phyloP scores from a whole-genome alignment of 2,888 invertebrate species.

The Auanema sp. region DNA sequence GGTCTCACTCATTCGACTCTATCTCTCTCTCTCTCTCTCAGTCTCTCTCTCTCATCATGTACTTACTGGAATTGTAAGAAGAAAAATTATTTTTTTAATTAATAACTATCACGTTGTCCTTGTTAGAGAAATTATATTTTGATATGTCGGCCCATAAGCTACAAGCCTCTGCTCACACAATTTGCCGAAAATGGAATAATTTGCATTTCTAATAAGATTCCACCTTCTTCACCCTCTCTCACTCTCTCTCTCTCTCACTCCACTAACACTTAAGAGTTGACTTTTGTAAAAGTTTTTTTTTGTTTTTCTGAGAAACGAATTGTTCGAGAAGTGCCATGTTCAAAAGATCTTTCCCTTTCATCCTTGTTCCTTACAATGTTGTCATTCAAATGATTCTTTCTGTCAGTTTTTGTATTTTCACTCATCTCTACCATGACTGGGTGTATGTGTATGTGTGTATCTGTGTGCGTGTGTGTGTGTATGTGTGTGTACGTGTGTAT shows the following conservation, averaged over 20 bases:
- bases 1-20: too few species aligned
- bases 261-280: background rate
- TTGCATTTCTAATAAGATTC: background rate
- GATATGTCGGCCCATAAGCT: too few species aligned
- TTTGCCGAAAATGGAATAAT: background rate
- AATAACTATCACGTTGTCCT: too few species aligned
- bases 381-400: background rate
- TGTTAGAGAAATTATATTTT: too few species aligned
- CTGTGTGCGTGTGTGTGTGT: background rate
- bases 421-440: too few species aligned
- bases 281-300: background rate
- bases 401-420: background rate
- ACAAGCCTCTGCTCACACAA: too few species aligned
- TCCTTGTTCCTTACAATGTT: background rate
- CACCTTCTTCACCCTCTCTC: too few species aligned
- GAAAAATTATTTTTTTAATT: too few species aligned
- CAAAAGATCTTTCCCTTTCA: background rate
- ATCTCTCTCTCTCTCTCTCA: slow-evolving; percentile 6
- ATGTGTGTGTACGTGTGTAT: background rate
- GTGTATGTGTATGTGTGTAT: background rate
- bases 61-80: too few species aligned
- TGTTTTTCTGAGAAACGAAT: background rate
- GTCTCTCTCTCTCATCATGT: background rate
- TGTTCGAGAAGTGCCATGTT: background rate
- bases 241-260: background rate